Conservation (phyloP, 2,797 vertebrate genomes). For the Falco biarmicus region DNA sequence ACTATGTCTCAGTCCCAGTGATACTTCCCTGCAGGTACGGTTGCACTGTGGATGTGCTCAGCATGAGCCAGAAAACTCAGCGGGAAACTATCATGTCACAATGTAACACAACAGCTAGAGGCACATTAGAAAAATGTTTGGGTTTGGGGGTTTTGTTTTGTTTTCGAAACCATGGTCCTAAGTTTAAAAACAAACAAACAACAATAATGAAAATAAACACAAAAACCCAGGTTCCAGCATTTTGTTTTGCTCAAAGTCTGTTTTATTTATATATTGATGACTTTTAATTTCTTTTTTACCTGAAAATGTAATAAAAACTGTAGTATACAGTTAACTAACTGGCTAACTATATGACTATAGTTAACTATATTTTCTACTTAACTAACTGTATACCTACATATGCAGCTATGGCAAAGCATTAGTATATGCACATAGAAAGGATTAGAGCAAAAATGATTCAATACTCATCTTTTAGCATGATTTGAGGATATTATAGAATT, state of each 20-base stretch:
- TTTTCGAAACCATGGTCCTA: neutral
- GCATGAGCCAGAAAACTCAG: neutral
- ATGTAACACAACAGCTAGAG: neutral
- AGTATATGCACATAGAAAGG: neutral
- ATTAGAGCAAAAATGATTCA: neutral
- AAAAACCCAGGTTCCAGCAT: neutral
- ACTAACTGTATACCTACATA: neutral
- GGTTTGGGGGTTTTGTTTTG: rapidly evolving
- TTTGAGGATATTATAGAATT: neutral
- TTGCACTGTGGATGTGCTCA: neutral
- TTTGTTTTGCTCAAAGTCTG: neutral
- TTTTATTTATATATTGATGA: neutral
- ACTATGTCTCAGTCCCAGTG: neutral
- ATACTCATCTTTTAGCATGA: neutral
- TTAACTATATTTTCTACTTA: neutral
- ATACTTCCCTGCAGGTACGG: neutral
- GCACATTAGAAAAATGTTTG: neutral
- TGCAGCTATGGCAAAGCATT: neutral
- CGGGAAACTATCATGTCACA: neutral
- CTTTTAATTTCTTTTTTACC: neutral
- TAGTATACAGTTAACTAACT: neutral
- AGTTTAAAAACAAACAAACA: too few species aligned
- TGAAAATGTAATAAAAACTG: neutral
- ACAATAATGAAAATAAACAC: too few species aligned
- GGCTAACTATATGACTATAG: neutral